These are phyloP conservation scores for Globicephala melas DNA, from an alignment of 2,113 vertebrate species.

Conservation along the genomic window DNA sequence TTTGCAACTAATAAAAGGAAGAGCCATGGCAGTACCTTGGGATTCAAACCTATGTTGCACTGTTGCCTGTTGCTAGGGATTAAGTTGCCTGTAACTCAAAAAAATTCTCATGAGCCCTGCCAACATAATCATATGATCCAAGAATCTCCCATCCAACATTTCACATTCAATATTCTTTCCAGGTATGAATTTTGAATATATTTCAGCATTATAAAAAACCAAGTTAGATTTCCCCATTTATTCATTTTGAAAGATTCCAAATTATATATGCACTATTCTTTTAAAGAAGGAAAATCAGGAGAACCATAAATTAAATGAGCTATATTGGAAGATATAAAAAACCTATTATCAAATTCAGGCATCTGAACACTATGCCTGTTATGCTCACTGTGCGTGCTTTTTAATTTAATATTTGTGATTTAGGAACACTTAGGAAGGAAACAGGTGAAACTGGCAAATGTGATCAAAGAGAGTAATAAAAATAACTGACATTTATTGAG, in stretches of 20 bases:
- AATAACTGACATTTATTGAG: background rate
- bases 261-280: background rate
- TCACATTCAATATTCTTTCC: background rate
- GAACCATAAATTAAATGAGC: background rate
- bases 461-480: background rate
- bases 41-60: background rate
- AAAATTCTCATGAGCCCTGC: background rate
- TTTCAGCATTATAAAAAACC: background rate
- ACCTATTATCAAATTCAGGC: background rate
- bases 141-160: background rate
- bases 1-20: background rate
- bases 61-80: background rate
- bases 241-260: background rate
- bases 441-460: background rate
- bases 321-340: background rate
- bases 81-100: background rate
- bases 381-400: background rate
- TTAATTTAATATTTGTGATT: background rate
- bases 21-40: background rate
- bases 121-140: background rate
- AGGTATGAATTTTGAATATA: background rate
- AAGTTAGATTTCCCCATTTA: background rate
- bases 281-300: background rate
- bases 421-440: background rate
- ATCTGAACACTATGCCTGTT: background rate